Evolutionary conservation across 23 tunicate species (phyloP), one percentile per base, ranked within the genome.

Genomic region (Clavelina lepadiformis): DNA sequence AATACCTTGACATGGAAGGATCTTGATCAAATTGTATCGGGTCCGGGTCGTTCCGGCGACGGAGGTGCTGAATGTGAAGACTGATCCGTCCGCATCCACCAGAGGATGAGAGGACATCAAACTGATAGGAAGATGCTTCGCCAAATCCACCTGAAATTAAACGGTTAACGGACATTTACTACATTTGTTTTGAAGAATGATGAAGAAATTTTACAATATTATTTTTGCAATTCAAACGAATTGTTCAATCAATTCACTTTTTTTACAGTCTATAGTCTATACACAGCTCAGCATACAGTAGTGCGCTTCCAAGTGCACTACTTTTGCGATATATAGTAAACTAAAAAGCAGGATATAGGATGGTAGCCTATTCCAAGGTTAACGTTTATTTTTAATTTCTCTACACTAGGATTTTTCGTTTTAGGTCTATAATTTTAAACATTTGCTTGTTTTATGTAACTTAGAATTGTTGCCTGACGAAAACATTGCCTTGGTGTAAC

Each of bases 91-190:
- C 44, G 53, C 63, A 61, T 88, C 96, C 26, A 63, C 60, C 6
- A 88, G 61, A 1, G 96, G 96, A 61, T 80, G 86, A 33, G 96
- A 88, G 0, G 83, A 68, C 96, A 88, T 88, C 41, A 88, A 34
- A 76, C 80, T 76, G 52, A 88, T 67, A 1, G 96, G 87, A 36
- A 88, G 67, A 38, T 88, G 61, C 45, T 88, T 83, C 11, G 87
- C 51, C 29, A 88, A 50, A 65, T 88, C 96, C 38, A 88, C 76
- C 96, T 88, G 35, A 31, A 57, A 36, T 19, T 26, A 11, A 15
- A 44, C 11, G 49, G 49, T 11, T 11, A 44, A 15, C 15, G 15
- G 15, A 11, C 15, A 15, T 11, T 44, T 44, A 44, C 11, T 15
- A 15, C 15, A 11, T 11, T 11, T 11, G 15, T 11, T 11, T 11